Conservation (phyloP, 1,140 invertebrate species). For the Meloidogyne hapla region DNA sequence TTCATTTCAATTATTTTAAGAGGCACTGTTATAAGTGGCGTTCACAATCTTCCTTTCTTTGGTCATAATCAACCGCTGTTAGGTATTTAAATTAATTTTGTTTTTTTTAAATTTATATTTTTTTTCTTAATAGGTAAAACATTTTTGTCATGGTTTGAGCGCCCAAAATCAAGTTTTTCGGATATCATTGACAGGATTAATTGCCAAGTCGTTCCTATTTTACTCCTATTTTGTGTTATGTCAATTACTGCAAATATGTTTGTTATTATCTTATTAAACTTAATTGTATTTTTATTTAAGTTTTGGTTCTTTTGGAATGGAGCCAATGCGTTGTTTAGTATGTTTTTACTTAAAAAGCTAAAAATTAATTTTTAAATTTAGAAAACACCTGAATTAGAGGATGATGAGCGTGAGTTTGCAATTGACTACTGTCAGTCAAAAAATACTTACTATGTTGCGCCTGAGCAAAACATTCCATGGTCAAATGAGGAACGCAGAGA, state of each 20-base stretch:
- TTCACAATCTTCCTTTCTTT: conserved; percentile 28
- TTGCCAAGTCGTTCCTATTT: conserved; percentile 8
- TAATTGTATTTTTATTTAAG: conserved; percentile 6
- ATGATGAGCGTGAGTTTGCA: conserved; percentile 22
- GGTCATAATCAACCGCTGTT: conserved; percentile 18
- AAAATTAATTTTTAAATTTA: not conserved
- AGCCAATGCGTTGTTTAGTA: conserved; percentile 26
- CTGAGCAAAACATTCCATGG: conserved; percentile 44
- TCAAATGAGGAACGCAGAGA: conserved; percentile 38
- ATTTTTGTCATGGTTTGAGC: conserved; percentile 11
- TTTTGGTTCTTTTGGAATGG: conserved; percentile 11
- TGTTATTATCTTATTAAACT: not conserved
- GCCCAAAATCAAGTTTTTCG: conserved; percentile 10
- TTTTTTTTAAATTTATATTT: not conserved
- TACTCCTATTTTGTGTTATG: conserved; percentile 12
- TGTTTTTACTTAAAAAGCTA: conserved; percentile 11
- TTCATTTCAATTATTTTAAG: not conserved
- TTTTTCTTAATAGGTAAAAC: conserved; percentile 23
- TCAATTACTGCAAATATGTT: conserved; percentile 16
- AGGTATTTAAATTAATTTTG: not conserved
- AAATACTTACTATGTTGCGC: conserved; percentile 53
- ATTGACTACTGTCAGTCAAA: conserved; percentile 47
- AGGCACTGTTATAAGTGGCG: not conserved
- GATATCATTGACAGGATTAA: conserved; percentile 24
- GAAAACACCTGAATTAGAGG: conserved; percentile 13